Evolutionary conservation across 2,113 vertebrate genomes (phyloP).

Genomic region (Bubo scandiacus): DNA sequence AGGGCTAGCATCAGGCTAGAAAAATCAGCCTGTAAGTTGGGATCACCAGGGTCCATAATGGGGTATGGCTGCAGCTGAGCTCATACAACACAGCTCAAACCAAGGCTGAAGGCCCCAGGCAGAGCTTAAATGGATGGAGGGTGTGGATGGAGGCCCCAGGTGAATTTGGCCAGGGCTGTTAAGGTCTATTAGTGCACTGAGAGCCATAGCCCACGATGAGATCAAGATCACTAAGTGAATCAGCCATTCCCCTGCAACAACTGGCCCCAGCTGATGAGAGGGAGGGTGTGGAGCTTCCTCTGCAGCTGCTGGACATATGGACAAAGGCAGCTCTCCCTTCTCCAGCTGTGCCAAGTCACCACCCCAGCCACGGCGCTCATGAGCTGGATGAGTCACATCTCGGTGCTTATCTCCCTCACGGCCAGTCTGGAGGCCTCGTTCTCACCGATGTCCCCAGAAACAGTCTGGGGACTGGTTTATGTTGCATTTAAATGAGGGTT

Average conservation of each 20-base stretch:
- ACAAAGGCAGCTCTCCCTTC: background rate
- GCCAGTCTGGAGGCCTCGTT: background rate
- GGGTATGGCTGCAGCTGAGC: background rate
- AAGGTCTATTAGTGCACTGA: background rate
- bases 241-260: background rate
- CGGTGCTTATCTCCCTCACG: background rate
- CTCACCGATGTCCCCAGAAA: background rate
- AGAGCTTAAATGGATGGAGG: background rate
- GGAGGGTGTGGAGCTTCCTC: background rate
- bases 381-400: background rate
- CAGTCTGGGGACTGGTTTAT: background rate
- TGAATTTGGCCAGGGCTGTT: background rate
- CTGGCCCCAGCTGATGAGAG: background rate
- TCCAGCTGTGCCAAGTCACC: background rate
- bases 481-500: background rate
- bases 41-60: background rate
- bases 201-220: background rate
- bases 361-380: background rate
- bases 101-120: accelerated
- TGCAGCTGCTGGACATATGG: background rate
- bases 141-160: background rate
- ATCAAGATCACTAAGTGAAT: background rate
- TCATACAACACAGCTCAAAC: background rate
- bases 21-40: background rate
- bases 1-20: background rate